Conservation (phyloP, 2,888 invertebrate genomes). For the Stenurella melanura region DNA sequence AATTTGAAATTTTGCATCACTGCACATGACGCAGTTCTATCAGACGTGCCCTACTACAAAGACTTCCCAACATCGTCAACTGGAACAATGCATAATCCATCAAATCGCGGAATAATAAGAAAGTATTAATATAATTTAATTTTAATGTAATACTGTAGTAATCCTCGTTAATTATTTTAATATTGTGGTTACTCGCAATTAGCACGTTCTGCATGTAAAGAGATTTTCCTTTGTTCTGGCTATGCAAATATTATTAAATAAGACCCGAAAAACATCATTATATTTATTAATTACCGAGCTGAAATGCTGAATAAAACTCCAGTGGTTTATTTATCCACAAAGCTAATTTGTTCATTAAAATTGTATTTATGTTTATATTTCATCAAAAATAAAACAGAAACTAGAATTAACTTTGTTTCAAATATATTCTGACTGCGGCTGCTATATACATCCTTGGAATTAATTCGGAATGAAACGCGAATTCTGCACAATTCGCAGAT, state of each 20-base stretch:
- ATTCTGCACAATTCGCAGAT: constrained; percentile 26
- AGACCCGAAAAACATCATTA: not conserved
- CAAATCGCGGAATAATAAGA: too few relatives aligned
- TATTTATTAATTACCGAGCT: constrained; percentile 15
- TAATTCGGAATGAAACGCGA: constrained; percentile 27
- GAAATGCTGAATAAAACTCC: constrained; percentile 13
- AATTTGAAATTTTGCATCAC: too few relatives aligned
- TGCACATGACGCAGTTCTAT: too few relatives aligned
- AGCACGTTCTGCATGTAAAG: not conserved
- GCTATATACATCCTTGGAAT: constrained; percentile 8
- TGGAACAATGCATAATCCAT: too few relatives aligned
- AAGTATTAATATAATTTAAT: too few relatives aligned
- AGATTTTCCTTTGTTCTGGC: not conserved
- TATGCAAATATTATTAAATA: not conserved
- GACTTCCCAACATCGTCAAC: too few relatives aligned
- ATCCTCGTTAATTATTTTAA: too few relatives aligned
- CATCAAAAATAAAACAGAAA: constrained; percentile 28
- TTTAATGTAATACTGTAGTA: too few relatives aligned
- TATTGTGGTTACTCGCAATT: not conserved
- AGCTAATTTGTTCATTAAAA: constrained; percentile 33
- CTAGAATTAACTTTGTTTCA: constrained; percentile 31
- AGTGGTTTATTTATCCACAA: constrained; percentile 1
- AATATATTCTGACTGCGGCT: not conserved
- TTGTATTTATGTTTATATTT: constrained; percentile 33
- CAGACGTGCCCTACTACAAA: too few relatives aligned